Evolutionary conservation across 2,113 vertebrate species (phyloP), one percentile per base, ranked within the genome.

Genomic region (Gadus chalcogrammus): DNA sequence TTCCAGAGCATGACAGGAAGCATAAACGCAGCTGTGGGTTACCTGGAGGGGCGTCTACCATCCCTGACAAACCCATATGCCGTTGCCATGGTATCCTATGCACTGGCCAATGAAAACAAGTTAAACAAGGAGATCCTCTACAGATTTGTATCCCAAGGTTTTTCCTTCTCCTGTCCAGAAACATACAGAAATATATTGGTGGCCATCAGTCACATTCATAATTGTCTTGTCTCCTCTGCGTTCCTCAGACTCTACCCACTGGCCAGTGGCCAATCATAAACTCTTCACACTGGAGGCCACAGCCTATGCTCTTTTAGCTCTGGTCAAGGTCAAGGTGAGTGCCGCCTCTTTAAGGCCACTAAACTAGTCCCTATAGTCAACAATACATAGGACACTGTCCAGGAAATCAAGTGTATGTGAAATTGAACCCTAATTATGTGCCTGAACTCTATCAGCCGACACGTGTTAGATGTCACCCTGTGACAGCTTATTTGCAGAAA

Each of bases 221-320:
- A 61, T n/a, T 61, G 60, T 22, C n/a, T 61, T 18, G 11, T 20
- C 20, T 20, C 20, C 20, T 61, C 2, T 61, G 11, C 4, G 22
- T 68, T 56, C 1, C 0, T 76, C 56, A 97, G 96, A 55, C 0
- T 15, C 63, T 0, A 70, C 35, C 38, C 73, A 87, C 18, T 97
- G 95, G 96, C 81, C 84, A 18, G 92, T 93, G 1, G 20, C 20
- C 17, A 17, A 2, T 79, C 68, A 0, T 59, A 89, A 0, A 0
- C 72, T 93, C 31, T 93, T 92, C 87, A 92, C 89, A 0, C 84
- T 95, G 15, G 96, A 98, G 78, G 94, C 94, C 71, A 95, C 95
- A 0, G 94, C 94, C 17, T 98, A 98, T 0, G 94, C 92, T 0
- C 85, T 98, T 66, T 77, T 98, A 67, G 93, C 95, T 28, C 84